A percentile compares a stretch with the other conserved stretches of the same genome.
phyloP scores from a whole-genome alignment of 2,888 invertebrate species.

The Nyleta sp. region DNA sequence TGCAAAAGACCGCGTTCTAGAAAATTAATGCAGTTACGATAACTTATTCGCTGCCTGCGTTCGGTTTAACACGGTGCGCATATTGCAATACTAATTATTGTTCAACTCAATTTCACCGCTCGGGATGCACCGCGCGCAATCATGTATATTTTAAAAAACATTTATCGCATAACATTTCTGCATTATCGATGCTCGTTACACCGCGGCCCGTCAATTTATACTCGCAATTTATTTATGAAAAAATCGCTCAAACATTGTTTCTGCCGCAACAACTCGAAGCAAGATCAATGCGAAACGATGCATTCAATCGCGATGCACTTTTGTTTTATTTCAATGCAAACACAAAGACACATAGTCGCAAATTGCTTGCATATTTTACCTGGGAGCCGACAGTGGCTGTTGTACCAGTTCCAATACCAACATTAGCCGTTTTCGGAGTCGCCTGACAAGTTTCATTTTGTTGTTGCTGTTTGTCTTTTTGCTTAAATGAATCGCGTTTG shows the following conservation, averaged over 20 bases:
- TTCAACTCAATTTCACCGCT: background rate
- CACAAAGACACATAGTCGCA: conserved; percentile 8
- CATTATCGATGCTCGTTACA: background rate
- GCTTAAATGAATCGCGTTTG: conserved; percentile 75
- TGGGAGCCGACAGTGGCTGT: conserved; percentile 83
- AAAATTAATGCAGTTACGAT: conserved; percentile 15
- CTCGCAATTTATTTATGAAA: conserved; percentile 3
- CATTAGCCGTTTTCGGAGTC: conserved; percentile 79
- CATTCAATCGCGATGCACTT: conserved; percentile 7
- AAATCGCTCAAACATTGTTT: background rate
- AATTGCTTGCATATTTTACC: conserved; percentile 73
- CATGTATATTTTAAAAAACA: background rate
- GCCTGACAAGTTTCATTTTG: conserved; percentile 82
- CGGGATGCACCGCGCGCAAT: background rate
- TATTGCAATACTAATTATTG: conserved; percentile 12
- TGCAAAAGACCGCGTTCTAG: conserved; percentile 6
- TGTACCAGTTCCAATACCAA: conserved; percentile 78
- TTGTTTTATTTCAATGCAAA: conserved; percentile 19
- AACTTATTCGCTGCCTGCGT: background rate
- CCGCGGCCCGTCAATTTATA: background rate
- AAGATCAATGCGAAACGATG: conserved; percentile 1
- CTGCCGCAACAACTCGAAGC: background rate
- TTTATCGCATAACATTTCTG: background rate
- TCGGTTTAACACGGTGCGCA: conserved; percentile 6
- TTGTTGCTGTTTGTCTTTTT: conserved; percentile 83